Evolutionary conservation across 2,113 vertebrate genomes (phyloP).

Genomic region (Cebus imitator): DNA sequence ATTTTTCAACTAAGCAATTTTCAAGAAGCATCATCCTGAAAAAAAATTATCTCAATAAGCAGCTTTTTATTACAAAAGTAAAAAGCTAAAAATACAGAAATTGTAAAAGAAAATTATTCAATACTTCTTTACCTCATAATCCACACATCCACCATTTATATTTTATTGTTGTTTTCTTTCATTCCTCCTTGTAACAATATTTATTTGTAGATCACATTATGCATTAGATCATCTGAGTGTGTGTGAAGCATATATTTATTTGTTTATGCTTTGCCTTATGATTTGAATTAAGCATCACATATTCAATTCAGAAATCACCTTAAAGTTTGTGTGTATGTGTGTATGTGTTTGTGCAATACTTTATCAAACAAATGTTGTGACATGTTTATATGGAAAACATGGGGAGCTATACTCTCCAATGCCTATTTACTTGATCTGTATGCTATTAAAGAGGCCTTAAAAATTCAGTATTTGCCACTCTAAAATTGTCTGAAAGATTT

Average conservation of each 20-base stretch:
- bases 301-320: background rate
- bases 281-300: background rate
- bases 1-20: conserved; percentile 89
- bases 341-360: background rate
- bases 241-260: background rate
- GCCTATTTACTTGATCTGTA: background rate
- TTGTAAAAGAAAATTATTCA: background rate
- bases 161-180: background rate
- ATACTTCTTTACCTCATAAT: background rate
- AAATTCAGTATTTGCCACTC: background rate
- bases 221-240: background rate
- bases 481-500: background rate
- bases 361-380: background rate
- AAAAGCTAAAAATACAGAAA: background rate
- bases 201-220: background rate
- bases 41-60: conserved; percentile 43
- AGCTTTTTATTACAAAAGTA: background rate
- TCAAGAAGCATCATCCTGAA: conserved; percentile 90
- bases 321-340: background rate
- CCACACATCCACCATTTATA: background rate
- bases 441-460: background rate
- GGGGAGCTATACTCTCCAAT: background rate
- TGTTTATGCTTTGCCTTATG: background rate
- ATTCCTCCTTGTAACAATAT: background rate
- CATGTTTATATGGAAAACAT: background rate